Percentiles rank a stretch among this genome's conserved stretches.
Evolutionary conservation across 2,113 vertebrate species (phyloP).

Genomic region (Rhea americana): DNA sequence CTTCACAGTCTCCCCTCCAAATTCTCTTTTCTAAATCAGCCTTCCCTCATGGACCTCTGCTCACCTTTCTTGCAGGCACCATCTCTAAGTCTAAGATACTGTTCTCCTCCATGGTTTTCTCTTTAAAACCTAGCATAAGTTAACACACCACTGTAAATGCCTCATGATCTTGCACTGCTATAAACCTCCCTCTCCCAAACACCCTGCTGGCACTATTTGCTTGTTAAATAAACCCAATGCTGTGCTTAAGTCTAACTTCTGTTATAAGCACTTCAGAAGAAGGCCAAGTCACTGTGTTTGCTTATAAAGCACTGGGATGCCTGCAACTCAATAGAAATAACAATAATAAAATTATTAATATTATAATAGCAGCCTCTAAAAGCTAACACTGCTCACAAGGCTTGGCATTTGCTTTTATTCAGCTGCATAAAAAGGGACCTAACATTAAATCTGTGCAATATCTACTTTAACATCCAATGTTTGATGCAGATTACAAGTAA

Average conservation of each 20-base stretch:
- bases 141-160: neutral
- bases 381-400: neutral
- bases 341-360: constrained; percentile 58
- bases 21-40: neutral
- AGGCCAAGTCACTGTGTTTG: constrained; percentile 37
- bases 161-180: constrained; percentile 20
- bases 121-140: constrained; percentile 19
- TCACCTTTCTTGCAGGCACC: neutral
- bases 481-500: constrained; percentile 54
- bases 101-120: neutral
- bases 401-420: constrained; percentile 51
- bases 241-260: constrained; percentile 59
- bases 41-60: rapidly evolving
- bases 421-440: constrained; percentile 44
- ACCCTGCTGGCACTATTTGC: constrained; percentile 57
- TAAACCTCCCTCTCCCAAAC: constrained; percentile 52
- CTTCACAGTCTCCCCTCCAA: neutral
- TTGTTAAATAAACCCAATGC: constrained; percentile 60
- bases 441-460: constrained; percentile 47
- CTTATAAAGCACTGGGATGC: constrained; percentile 30
- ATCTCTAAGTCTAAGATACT: neutral
- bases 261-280: constrained; percentile 31
- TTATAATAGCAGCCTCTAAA: constrained; percentile 36
- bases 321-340: constrained; percentile 5
- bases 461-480: constrained; percentile 45